These are phyloP conservation scores for Apotomis capreana DNA, from an alignment of 2,888 invertebrate genomes.

Conservation along the genomic window DNA sequence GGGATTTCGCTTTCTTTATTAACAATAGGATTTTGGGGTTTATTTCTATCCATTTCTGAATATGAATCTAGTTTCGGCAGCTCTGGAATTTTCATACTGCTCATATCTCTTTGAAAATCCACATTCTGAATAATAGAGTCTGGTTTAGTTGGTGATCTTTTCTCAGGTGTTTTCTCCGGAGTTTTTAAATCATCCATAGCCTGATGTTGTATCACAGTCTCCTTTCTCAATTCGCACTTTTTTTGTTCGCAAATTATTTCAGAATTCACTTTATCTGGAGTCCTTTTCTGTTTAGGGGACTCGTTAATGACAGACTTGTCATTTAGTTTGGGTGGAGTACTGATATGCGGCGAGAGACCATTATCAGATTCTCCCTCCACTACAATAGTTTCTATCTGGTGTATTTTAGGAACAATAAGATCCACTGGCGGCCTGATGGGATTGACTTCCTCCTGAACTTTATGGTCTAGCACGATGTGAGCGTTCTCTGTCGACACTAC, in stretches of 20 bases:
- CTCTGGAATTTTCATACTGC: conserved; percentile 66
- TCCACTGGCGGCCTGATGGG: conserved; percentile 62
- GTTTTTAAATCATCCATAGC: conserved; percentile 65
- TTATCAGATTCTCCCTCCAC: conserved; percentile 74
- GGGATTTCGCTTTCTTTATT: conserved; percentile 69
- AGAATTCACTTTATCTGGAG: conserved; percentile 61
- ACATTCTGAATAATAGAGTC: conserved; percentile 72
- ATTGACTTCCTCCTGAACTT: conserved; percentile 66
- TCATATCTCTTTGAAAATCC: conserved; percentile 68
- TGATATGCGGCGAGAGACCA: conserved; percentile 59
- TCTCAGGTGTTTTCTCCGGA: conserved; percentile 64
- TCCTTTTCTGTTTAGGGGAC: conserved; percentile 64
- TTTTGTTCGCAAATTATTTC: conserved; percentile 63
- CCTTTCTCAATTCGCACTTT: conserved; percentile 72
- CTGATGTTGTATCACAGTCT: conserved; percentile 78
- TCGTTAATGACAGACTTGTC: conserved; percentile 69
- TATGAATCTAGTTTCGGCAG: conserved; percentile 68
- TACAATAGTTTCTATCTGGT: conserved; percentile 73
- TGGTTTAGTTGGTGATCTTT: conserved; percentile 73
- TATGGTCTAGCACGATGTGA: conserved; percentile 73
- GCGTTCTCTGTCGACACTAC: conserved; percentile 75
- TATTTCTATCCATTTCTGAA: conserved; percentile 67
- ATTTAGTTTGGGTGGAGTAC: conserved; percentile 65
- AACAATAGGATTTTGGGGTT: conserved; percentile 57
- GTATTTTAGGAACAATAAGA: conserved; percentile 65